Base-by-base conservation (phyloP, 1,140 invertebrate genomes). In the Holotrichia oblita region DNA sequence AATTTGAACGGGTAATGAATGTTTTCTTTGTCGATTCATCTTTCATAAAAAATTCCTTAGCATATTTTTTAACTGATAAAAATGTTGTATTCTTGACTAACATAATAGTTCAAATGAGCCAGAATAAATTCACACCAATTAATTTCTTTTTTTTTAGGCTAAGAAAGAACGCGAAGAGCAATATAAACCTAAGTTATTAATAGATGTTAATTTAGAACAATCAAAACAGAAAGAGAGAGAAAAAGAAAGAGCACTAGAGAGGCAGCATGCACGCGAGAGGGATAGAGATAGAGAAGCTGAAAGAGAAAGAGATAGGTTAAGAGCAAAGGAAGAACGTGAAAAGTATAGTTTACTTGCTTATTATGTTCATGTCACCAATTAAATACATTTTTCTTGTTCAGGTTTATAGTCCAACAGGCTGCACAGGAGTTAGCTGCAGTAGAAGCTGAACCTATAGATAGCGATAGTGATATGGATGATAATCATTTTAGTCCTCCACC, bases 131-230 rank as follows among this genome's bases (percentile, higher is more conserved):
- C 55, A 22, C 10, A 14, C 69, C 73, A 78, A 73, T 61, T 81
- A 80, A n/a, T n/a, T n/a, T n/a, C n/a, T n/a, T n/a, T 80, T 78
- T 81, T 86, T 86, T 73, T 84, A 93, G 89, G 89, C 92, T 61
- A 91, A 93, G 80, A 90, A 91, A 81, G 93, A 95, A 85, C 89
- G 93, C 40, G 95, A 97, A 84, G 94, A 95, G 84, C 91, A 94
- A 84, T 95, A 97, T 85, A 93, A 92, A 85, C 96, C 96, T 3
- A 93, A 93, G 82, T 91, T 94, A 55, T 87, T 95, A 20, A 93
- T 95, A 73, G 91, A 92, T 85, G 91, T 92, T 6, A 91, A 91
- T 82, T 84, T 89, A 82, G 89, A 90, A 81, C 86, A 88, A 79
- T 88, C 87, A 79, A 87, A 87, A 81, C 89, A 90, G 82, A 86